Base-by-base conservation (phyloP, 2,113 vertebrate genomes). In the Argyrosomus japonicus region DNA sequence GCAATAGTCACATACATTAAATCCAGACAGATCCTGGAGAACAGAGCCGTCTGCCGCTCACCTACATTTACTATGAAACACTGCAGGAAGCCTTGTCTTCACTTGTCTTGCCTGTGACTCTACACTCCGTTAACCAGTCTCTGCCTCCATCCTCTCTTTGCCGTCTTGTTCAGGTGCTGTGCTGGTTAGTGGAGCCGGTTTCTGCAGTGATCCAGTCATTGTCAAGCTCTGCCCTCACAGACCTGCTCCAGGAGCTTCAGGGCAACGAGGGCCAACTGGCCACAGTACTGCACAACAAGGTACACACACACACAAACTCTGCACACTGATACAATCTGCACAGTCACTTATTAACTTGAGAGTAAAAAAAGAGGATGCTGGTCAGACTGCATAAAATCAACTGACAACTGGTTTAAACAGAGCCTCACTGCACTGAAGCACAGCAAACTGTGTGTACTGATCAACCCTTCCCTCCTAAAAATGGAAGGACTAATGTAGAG, bases 201-300 rank as follows among this genome's bases (percentile, higher is more conserved):
- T 96, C 97, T 1, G 93, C 95, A 0, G 95, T 99, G 72, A 96
- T 99, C 77, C 97, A 97, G 83, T 96, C 97, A 53, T 93, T 99
- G 75, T 96, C 97, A 0, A 94, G 97, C 94, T 92, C 96, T 48
- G 94, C 96, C 10, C 95, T 99, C 93, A 97, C 96, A 75, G 96
- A 97, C 91, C 88, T 99, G 58, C 95, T 99, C 68, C 97, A 98
- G 93, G 97, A 97, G 94, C 94, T 99, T 57, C 97, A 97, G 9
- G 97, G 97, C 92, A 95, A 94, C 82, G 97, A 68, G 92, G 97
- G 96, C 77, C 97, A 98, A 85, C 97, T 99, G 79, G 75, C 95
- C 51, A 91, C 94, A 81, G 97, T 95, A n/a, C 92, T 96, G 58
- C 94, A 95, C 56, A 95, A 95, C 89, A 96, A 96, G 93, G 95